A percentile compares a stretch with the other conserved stretches of the same genome.
These are phyloP conservation scores for Meliscaeva auricollis DNA, from an alignment of 2,888 invertebrate genomes.

Conservation along the genomic window DNA sequence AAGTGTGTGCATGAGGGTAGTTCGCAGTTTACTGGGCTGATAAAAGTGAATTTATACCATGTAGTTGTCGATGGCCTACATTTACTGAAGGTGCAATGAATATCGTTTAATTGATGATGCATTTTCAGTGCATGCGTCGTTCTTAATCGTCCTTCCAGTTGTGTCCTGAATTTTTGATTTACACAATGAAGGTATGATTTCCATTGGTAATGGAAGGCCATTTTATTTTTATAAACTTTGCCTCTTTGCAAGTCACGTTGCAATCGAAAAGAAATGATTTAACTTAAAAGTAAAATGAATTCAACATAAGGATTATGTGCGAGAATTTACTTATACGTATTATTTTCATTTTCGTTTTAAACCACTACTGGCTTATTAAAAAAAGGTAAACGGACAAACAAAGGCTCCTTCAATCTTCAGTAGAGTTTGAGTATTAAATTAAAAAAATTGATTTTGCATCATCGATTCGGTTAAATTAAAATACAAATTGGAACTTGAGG, in stretches of 20 bases:
- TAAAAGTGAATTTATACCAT: conserved; percentile 31
- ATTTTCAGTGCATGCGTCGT: conserved; percentile 13
- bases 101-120: conserved; percentile 68
- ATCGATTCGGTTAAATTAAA: too few relatives aligned
- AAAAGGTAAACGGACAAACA: too few relatives aligned
- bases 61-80: conserved; percentile 53
- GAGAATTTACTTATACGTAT: not conserved
- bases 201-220: not conserved
- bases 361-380: too few relatives aligned
- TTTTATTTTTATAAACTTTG: not conserved
- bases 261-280: not conserved
- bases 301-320: not conserved
- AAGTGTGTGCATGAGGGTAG: conserved; percentile 38
- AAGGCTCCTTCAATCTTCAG: too few relatives aligned
- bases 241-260: not conserved
- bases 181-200: conserved; percentile 25
- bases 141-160: conserved; percentile 28
- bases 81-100: conserved; percentile 52
- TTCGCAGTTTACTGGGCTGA: conserved; percentile 56
- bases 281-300: not conserved
- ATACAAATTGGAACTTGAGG: too few relatives aligned
- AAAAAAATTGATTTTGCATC: too few relatives aligned
- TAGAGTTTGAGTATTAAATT: too few relatives aligned
- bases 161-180: conserved; percentile 61
- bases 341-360: too few relatives aligned